Conservation (phyloP, 1,140 invertebrate species). For the Ceratina japonica region DNA sequence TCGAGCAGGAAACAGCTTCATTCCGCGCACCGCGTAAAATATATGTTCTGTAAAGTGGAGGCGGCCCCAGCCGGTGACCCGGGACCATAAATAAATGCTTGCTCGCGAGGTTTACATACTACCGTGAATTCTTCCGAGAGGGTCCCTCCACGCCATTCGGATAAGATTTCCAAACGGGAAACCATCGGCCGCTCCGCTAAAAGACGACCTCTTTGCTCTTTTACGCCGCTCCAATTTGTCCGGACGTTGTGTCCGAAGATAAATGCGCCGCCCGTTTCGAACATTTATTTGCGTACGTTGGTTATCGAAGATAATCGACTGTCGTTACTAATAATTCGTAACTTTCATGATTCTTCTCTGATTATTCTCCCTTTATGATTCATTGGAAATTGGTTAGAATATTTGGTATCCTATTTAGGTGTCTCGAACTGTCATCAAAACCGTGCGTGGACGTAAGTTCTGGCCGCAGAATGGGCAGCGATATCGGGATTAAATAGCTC, state of each 20-base stretch:
- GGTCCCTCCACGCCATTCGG: constrained; percentile 59
- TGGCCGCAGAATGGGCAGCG: no score
- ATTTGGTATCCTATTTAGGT: no score
- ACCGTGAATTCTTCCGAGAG: constrained; percentile 65
- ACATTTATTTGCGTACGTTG: neutral
- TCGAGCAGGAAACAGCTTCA: constrained; percentile 68
- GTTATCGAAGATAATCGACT: no score
- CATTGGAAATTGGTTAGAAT: no score
- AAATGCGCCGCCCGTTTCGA: neutral
- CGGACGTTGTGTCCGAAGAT: neutral
- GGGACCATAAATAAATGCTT: constrained; percentile 77
- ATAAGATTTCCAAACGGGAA: constrained; percentile 26
- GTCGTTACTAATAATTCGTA: no score
- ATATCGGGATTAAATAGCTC: constrained; percentile 61
- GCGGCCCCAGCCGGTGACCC: constrained; percentile 73
- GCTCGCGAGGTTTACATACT: constrained; percentile 69
- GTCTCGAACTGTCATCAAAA: no score
- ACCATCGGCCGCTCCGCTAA: neutral
- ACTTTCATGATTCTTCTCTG: no score
- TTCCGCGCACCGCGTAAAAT: constrained; percentile 67
- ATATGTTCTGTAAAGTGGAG: constrained; percentile 66
- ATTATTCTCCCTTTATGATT: no score
- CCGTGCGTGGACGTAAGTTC: no score
- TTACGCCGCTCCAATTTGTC: neutral
- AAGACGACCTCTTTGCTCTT: neutral